Evolutionary conservation across 2,113 vertebrate species (phyloP), one percentile per base, ranked within the genome.

Genomic region (Syrrhaptes paradoxus): DNA sequence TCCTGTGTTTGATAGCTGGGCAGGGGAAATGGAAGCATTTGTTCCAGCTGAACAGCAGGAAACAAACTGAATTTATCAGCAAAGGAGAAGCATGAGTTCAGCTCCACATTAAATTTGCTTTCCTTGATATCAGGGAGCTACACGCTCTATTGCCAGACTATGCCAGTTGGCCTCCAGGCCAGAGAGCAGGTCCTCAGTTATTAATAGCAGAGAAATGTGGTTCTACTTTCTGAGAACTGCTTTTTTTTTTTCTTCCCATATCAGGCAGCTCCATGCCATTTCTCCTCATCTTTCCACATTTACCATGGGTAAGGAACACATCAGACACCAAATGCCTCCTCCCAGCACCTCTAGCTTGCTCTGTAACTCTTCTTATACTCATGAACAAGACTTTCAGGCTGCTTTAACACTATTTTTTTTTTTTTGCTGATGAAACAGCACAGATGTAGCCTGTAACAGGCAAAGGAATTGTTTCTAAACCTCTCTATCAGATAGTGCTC

Each of bases 41-140:
- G 89, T 96, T 91, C 81, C 89, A 91, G 85, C 43, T 85, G 87
- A 95, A 89, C 81, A 94, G 85, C 38, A 91, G 66, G 91, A 78
- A 90, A 75, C 49, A 54, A 93, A 49, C 38, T 65, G 77, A 87
- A 92, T 94, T 81, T 94, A 89, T 70, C 94, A 93, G 82, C 67
- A 80, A 43, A 96, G 48, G 45, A 78, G 65, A 85, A 83, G 41
- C 7, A 75, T 46, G 49, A 76, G 28, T 68, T 95, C 75, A 87
- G 25, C 49, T 89, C 68, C 54, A 62, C 45, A 34, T 89, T 89
- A 75, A 61, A 89, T 86, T 85, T 96, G 34, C 46, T 82, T 85
- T 95, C 59, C 81, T 92, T 94, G 73, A 77, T 59, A 45, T 89
- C 52, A 66, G n/a, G 54, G 46, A 66, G 58, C 74, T 76, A 7